Conservation (phyloP, 2,888 invertebrate species). For the Portevinia maculata region DNA sequence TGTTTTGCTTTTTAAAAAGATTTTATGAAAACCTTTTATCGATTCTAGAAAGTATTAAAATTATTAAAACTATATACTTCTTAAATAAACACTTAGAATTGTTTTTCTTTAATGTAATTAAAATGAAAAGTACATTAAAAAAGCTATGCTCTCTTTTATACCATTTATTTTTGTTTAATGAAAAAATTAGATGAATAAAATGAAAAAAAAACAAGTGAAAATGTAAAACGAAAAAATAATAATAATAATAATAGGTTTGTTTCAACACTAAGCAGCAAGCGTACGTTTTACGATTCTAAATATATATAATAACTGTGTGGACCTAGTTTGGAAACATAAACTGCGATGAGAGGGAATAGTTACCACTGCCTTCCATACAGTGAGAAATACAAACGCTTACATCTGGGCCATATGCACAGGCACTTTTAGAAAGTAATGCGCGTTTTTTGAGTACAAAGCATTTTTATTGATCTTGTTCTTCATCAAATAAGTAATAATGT, state of each 20-base stretch:
- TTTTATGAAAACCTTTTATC: conserved; percentile 69
- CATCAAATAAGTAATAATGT: too few species aligned
- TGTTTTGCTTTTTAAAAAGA: conserved; percentile 49
- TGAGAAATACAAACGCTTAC: not conserved
- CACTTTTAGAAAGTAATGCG: too few species aligned
- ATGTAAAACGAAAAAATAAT: conserved; percentile 41
- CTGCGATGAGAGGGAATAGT: not conserved
- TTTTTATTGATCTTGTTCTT: too few species aligned
- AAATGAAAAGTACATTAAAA: conserved; percentile 29
- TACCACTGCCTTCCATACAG: not conserved
- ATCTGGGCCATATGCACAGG: not conserved
- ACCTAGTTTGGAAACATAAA: conserved; percentile 55
- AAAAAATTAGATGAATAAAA: conserved; percentile 8
- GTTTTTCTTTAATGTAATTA: conserved; percentile 3
- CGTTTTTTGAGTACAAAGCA: too few species aligned
- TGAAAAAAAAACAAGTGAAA: conserved; percentile 21
- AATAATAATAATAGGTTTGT: conserved; percentile 7
- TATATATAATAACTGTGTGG: conserved; percentile 28
- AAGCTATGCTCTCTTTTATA: conserved; percentile 56
- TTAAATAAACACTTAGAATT: conserved; percentile 46
- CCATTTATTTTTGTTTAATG: conserved; percentile 19
- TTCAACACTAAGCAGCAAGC: conserved; percentile 73
- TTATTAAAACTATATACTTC: conserved; percentile 23
- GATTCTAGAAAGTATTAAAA: conserved; percentile 29
- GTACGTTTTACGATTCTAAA: conserved; percentile 40